Conservation (phyloP, 2,113 vertebrate species). For the Origma solitaria region DNA sequence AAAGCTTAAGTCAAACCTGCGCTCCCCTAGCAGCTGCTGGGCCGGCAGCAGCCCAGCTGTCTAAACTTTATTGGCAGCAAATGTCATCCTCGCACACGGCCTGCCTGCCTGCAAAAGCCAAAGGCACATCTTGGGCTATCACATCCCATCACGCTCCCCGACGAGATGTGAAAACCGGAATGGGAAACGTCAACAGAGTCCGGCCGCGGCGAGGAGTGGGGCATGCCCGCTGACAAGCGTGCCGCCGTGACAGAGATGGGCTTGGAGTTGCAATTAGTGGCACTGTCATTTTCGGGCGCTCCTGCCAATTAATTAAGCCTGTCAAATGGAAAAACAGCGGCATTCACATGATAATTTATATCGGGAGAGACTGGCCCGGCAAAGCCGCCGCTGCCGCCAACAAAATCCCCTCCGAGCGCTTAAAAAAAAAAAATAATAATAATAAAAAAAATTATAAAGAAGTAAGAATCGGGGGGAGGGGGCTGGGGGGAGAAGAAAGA, state of each 20-base stretch:
- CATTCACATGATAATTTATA: slow-evolving; percentile 85
- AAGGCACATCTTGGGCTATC: slow-evolving; percentile 41
- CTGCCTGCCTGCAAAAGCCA: neutral
- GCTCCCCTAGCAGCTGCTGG: slow-evolving; percentile 57
- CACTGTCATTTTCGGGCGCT: slow-evolving; percentile 82
- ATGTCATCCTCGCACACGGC: slow-evolving; percentile 40
- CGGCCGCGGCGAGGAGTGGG: slow-evolving; percentile 29
- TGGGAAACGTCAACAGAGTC: slow-evolving; percentile 53
- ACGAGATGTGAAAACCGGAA: slow-evolving; percentile 54
- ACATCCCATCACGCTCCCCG: slow-evolving; percentile 26
- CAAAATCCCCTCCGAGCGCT: slow-evolving; percentile 63
- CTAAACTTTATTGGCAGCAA: slow-evolving; percentile 64
- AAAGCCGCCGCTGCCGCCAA: slow-evolving; percentile 31
- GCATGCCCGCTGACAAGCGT: slow-evolving; percentile 68
- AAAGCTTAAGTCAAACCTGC: neutral
- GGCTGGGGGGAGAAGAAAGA: neutral
- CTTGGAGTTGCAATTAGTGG: slow-evolving; percentile 86
- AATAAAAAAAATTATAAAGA: neutral
- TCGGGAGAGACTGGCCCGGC: slow-evolving; percentile 73
- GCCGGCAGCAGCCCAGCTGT: slow-evolving; percentile 26
- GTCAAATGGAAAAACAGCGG: slow-evolving; percentile 80
- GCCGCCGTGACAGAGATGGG: slow-evolving; percentile 77
- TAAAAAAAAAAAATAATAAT: neutral
- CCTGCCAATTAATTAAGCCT: slow-evolving; percentile 88
- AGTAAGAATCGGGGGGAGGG: neutral